Evolutionary conservation across 2,113 vertebrate species (phyloP).

Genomic region (Strix uralensis): DNA sequence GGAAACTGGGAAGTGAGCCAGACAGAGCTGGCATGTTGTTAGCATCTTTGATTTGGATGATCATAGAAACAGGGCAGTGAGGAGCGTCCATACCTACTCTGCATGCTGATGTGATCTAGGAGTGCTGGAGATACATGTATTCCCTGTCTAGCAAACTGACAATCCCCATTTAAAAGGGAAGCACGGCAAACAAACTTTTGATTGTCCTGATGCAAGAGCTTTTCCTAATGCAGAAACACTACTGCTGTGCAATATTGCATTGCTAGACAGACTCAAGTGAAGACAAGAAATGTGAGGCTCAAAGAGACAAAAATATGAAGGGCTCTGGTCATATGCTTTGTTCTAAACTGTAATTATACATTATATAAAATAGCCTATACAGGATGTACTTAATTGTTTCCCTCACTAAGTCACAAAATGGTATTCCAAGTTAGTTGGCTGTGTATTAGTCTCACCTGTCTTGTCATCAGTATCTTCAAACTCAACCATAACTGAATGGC

Average conservation of each 20-base stretch:
- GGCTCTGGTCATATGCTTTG: not conserved
- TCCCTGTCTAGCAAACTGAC: not conserved
- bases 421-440: not conserved
- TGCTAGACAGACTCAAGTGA: not conserved
- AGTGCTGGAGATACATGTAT: not conserved
- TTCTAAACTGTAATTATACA: not conserved
- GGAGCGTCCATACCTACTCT: not conserved
- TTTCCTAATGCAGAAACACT: not conserved
- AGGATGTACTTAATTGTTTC: not conserved
- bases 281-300: not conserved
- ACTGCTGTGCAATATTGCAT: not conserved
- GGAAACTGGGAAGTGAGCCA: not conserved
- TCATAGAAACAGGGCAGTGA: not conserved
- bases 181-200: not conserved
- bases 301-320: not conserved
- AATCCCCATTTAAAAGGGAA: not conserved
- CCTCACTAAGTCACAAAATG: not conserved
- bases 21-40: not conserved
- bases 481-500: slow-evolving; percentile 92
- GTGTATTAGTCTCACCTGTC: slow-evolving; percentile 76
- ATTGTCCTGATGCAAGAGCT: not conserved
- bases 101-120: not conserved
- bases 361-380: not conserved
- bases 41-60: not conserved
- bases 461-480: slow-evolving; percentile 89